Base-by-base conservation (phyloP, 2,113 vertebrate species). In the Anser brachyrhynchus region DNA sequence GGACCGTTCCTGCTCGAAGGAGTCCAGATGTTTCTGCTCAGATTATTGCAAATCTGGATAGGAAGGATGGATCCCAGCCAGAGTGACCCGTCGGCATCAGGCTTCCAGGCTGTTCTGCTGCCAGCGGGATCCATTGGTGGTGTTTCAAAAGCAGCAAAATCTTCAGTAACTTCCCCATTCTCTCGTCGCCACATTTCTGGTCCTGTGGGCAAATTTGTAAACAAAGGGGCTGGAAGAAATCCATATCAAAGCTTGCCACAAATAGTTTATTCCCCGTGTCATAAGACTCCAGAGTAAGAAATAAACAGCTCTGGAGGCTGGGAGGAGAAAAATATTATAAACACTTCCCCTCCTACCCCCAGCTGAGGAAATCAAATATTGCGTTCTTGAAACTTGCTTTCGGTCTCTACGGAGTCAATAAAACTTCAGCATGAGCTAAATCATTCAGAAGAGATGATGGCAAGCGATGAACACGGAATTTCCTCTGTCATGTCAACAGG, bases 21-120 rank as follows among this genome's bases (percentile, higher is more conserved):
- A 69, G 18, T 28, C 87, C 96, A 97, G 95, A 95, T 95, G 95
- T 97, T 84, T 49, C 77, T 95, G 87, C 84, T 92, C 77, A 76
- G 91, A 87, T 95, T 87, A 89, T 82, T 95, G 77, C 49, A 78
- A 82, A 89, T 87, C 65, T 1, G 0, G 23, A 26, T 14, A 10
- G 84, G 74, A 94, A 82, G 44, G 64, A 76, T 87, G 77, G 61
- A 61, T 82, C 84, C 80, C 91, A 89, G 66, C 77, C 87, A 89
- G 59, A 92, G 28, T 4, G 19, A 43, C n/a, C 77, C 8, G 2
- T 71, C 61, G 89, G 39, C 81, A 91, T 75, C 66, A 25, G 66
- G 35, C n/a, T 65, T n/a, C 80, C 84, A 78, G 43, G 61, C 76
- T 89, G 64, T 25, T 14, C 62, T 92, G 83, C 86, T 90, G 83